A percentile compares a stretch with the other conserved stretches of the same genome.
phyloP scores from a whole-genome alignment of 2,888 invertebrate genomes.

The Luperina testacea region DNA sequence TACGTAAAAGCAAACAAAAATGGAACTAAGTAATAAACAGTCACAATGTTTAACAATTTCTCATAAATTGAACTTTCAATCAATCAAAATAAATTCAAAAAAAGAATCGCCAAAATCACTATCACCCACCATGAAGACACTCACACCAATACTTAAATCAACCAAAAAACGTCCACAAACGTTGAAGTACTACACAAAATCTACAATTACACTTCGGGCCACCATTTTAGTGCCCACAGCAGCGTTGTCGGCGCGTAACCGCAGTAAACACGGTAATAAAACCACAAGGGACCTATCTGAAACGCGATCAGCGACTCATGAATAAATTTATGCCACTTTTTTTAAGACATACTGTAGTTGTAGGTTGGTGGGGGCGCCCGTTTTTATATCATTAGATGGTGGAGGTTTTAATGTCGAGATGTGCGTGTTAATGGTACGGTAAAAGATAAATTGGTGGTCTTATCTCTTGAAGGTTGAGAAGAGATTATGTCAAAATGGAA shows the following conservation, averaged over 20 bases:
- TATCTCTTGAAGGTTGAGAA: conserved; percentile 13
- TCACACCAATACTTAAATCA: conserved; percentile 5
- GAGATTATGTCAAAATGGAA: background rate
- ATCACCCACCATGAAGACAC: background rate
- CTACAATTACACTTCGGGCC: conserved; percentile 45
- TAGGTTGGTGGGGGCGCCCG: conserved; percentile 10
- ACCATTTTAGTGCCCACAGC: conserved; percentile 51
- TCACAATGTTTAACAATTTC: background rate
- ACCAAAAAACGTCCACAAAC: conserved; percentile 24
- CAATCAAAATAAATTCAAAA: background rate
- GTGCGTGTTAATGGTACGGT: conserved; percentile 27
- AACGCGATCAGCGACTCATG: conserved; percentile 76
- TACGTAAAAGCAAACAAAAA: background rate
- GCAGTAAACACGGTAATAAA: conserved; percentile 74
- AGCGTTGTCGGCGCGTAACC: conserved; percentile 47
- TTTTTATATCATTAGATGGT: conserved; percentile 40
- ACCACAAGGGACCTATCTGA: conserved; percentile 70
- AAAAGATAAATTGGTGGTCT: conserved; percentile 8
- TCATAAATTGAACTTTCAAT: background rate
- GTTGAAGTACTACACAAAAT: conserved; percentile 27
- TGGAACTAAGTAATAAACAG: background rate
- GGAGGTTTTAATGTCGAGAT: conserved; percentile 25
- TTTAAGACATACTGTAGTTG: conserved; percentile 45
- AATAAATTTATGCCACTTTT: conserved; percentile 73
- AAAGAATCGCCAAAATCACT: background rate